Conservation (phyloP, 2,888 invertebrate species). For the Acleris sparsana region DNA sequence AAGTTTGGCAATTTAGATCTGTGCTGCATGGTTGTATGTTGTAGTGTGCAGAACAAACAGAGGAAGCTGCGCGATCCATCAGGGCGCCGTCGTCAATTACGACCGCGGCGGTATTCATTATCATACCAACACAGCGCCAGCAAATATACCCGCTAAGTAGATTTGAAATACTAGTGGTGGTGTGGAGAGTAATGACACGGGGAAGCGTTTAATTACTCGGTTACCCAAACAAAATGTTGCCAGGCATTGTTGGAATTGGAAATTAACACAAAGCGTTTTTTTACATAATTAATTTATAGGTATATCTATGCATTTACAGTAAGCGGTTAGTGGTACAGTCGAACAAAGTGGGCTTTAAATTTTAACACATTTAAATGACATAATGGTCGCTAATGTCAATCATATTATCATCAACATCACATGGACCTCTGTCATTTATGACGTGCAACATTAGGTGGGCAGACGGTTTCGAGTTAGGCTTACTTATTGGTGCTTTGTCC, state of each 20-base stretch:
- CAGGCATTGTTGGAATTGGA: not conserved
- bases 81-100: slow-evolving; percentile 41
- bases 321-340: too few relatives aligned
- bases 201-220: not conserved
- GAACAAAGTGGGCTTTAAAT: too few relatives aligned
- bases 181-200: not conserved
- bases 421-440: too few relatives aligned
- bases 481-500: too few relatives aligned
- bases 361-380: too few relatives aligned
- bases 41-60: slow-evolving; percentile 41
- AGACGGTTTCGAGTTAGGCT: too few relatives aligned
- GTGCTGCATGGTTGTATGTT: not conserved
- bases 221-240: not conserved
- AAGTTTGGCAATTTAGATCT: not conserved
- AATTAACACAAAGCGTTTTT: too few relatives aligned
- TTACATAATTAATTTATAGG: too few relatives aligned
- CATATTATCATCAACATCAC: too few relatives aligned
- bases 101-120: slow-evolving; percentile 2
- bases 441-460: too few relatives aligned
- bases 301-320: too few relatives aligned
- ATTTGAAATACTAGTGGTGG: not conserved
- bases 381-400: too few relatives aligned
- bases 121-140: slow-evolving; percentile 3
- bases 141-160: not conserved
- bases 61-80: slow-evolving; percentile 51